A percentile compares a stretch with the other conserved stretches of the same genome.
Conservation (phyloP, 2,797 vertebrate species). For the Parotocinclus haroldoi region DNA sequence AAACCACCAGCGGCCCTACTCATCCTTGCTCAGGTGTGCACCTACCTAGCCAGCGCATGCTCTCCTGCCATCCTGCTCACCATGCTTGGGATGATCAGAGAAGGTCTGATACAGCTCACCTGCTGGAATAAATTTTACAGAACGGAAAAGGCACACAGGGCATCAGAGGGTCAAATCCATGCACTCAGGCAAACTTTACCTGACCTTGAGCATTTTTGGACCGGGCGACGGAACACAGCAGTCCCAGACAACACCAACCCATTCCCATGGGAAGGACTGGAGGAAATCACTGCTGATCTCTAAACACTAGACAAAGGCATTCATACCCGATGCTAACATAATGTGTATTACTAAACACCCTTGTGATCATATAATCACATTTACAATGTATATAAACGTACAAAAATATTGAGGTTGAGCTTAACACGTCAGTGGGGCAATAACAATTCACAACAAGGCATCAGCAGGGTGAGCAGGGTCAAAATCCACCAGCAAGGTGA, state of each 20-base stretch:
- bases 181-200: slow-evolving; percentile 66
- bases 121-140: slow-evolving; percentile 54
- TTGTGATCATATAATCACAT: no score
- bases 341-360: no score
- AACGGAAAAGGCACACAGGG: slow-evolving; percentile 56
- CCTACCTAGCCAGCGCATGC: slow-evolving; percentile 69
- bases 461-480: no score
- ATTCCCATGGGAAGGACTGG: slow-evolving; percentile 76
- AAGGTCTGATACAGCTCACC: slow-evolving; percentile 53
- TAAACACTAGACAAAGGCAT: slow-evolving; percentile 2
- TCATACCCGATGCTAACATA: no score
- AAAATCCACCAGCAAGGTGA: no score
- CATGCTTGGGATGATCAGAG: slow-evolving; percentile 72
- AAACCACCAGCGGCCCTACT: slow-evolving; percentile 63
- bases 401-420: no score
- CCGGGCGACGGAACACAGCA: slow-evolving; percentile 69
- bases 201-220: slow-evolving; percentile 81
- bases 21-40: slow-evolving; percentile 65
- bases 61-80: slow-evolving; percentile 69
- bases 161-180: slow-evolving; percentile 40
- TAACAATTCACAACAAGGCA: no score
- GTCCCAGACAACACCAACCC: slow-evolving; percentile 71
- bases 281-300: slow-evolving; percentile 39
- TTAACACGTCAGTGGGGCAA: no score
- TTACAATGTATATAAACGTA: no score